These are phyloP conservation scores for Drosophila mauritiana DNA, from an alignment of 1,140 invertebrate genomes.

Conservation along the genomic window DNA sequence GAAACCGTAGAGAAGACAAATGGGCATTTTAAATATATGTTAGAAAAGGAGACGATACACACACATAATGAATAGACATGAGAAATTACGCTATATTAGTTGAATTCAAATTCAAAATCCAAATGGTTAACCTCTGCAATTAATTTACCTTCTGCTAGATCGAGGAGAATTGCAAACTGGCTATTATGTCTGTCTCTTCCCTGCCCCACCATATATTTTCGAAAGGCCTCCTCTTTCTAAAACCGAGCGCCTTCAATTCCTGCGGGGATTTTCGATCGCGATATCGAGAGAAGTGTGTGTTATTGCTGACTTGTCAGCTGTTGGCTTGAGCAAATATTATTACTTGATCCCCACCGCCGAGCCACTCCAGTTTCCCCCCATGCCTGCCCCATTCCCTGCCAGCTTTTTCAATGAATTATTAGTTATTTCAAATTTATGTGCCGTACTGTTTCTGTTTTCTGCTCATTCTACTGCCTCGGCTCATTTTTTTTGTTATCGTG, in stretches of 20 bases:
- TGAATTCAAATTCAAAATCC: not conserved
- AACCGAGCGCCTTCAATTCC: conserved; percentile 23
- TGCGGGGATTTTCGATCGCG: conserved; percentile 35
- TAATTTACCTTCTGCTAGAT: conserved; percentile 2
- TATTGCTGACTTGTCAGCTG: conserved; percentile 70
- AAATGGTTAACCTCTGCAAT: conserved; percentile 7
- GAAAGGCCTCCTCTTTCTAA: not conserved
- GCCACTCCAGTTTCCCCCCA: conserved; percentile 20
- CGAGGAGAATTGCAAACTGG: conserved; percentile 2
- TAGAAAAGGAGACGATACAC: not conserved
- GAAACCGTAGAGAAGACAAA: not conserved
- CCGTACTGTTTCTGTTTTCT: conserved; percentile 45
- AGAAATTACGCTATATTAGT: not conserved
- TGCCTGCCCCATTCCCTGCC: conserved; percentile 15
- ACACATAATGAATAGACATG: not conserved
- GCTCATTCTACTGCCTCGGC: conserved; percentile 4
- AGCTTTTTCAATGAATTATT: conserved; percentile 78
- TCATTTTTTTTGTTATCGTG: conserved; percentile 61
- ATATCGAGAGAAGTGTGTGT: conserved; percentile 36
- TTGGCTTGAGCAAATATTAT: conserved; percentile 79
- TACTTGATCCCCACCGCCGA: conserved; percentile 60
- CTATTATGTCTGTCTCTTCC: conserved; percentile 3
- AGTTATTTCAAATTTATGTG: conserved; percentile 81
- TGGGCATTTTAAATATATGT: not conserved
- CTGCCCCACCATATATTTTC: conserved; percentile 3